Evolutionary conservation across 2,797 vertebrate genomes (phyloP).

Genomic region (Ambastaia sidthimunki): DNA sequence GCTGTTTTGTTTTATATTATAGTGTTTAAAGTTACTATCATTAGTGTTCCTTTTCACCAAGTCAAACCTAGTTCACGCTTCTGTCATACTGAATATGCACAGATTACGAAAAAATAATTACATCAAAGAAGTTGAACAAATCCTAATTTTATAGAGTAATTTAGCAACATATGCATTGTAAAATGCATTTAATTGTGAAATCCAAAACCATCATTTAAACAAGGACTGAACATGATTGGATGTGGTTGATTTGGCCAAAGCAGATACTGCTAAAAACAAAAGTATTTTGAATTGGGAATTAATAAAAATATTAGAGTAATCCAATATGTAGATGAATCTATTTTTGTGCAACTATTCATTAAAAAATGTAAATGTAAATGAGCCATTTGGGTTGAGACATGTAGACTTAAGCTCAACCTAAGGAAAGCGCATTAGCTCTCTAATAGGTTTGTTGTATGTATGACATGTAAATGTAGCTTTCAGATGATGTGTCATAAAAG

Average conservation of each 20-base stretch:
- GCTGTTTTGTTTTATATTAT: too few relatives aligned
- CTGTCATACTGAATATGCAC: not conserved
- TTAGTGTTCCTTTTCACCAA: not conserved
- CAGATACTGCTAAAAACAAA: not conserved
- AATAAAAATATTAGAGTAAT: not conserved
- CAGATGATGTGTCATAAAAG: conserved; percentile 18
- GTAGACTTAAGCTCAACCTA: not conserved
- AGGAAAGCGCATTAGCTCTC: not conserved
- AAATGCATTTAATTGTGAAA: not conserved
- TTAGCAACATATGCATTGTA: too few relatives aligned
- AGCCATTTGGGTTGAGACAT: not conserved
- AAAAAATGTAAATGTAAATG: not conserved
- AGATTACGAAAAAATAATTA: not conserved
- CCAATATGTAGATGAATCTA: too few relatives aligned
- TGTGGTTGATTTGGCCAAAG: too few relatives aligned
- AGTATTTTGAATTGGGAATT: not conserved
- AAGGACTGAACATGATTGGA: too few relatives aligned
- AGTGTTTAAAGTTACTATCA: not conserved
- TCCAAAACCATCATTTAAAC: too few relatives aligned
- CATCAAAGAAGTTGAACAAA: too few relatives aligned
- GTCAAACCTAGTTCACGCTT: not conserved
- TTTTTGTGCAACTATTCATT: not conserved
- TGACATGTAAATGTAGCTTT: not conserved
- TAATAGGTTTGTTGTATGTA: not conserved
- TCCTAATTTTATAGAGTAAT: not conserved